These are phyloP conservation scores for Trididemnum clinides DNA, from an alignment of 23 tunicate species.

Conservation along the genomic window DNA sequence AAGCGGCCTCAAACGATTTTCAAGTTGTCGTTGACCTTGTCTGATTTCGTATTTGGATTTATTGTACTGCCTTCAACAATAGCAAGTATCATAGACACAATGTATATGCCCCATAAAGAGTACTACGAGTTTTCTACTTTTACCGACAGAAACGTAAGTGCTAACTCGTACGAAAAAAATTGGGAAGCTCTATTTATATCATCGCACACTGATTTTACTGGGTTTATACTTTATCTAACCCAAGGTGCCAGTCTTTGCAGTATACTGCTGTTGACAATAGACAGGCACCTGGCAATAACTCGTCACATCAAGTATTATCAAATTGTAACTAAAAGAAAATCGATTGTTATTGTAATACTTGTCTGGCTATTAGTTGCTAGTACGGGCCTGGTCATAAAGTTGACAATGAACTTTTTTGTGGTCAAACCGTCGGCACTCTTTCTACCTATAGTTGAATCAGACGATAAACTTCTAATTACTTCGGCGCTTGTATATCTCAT, in stretches of 20 bases:
- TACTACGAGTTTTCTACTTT: slow-evolving; percentile 27
- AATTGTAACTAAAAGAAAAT: slow-evolving; percentile 42
- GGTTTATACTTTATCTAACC: slow-evolving; percentile 16
- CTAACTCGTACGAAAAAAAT: not conserved
- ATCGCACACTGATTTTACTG: slow-evolving; percentile 5
- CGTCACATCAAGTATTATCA: slow-evolving; percentile 4
- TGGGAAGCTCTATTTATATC: slow-evolving; percentile 40
- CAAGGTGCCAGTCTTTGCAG: slow-evolving; percentile 64
- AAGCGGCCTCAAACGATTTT: slow-evolving; percentile 42
- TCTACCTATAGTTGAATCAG: slow-evolving; percentile 18
- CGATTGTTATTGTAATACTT: not conserved
- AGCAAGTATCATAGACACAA: not conserved
- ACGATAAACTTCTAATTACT: not conserved
- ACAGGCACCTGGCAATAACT: slow-evolving; percentile 43
- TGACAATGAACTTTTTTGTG: not conserved
- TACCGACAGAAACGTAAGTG: not conserved
- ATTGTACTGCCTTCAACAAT: slow-evolving; percentile 32
- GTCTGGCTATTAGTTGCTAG: slow-evolving; percentile 21
- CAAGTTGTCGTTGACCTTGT: slow-evolving; percentile 44
- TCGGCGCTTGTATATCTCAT: not conserved
- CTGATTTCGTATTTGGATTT: slow-evolving; percentile 52
- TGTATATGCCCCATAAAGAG: slow-evolving; percentile 42
- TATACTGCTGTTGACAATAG: slow-evolving; percentile 40
- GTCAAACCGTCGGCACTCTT: slow-evolving; percentile 36
- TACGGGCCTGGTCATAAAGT: not conserved